Evolutionary conservation across 2,797 vertebrate species (phyloP).

Genomic region (Molothrus aeneus): DNA sequence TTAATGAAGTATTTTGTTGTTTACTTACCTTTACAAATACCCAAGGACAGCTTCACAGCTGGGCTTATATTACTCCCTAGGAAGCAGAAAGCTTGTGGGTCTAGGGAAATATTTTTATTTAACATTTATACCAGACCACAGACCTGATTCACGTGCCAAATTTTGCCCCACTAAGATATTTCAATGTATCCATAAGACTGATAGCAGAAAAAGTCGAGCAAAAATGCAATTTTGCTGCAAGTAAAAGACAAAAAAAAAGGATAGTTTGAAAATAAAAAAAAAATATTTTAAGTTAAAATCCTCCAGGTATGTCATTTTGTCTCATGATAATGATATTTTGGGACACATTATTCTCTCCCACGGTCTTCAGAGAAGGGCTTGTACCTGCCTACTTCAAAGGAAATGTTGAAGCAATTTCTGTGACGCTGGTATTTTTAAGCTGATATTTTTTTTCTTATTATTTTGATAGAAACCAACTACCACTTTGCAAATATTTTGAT

Average conservation of each 20-base stretch:
- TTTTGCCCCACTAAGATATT: not conserved
- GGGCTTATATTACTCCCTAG: not conserved
- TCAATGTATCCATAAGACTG: not conserved
- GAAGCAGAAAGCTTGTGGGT: constrained; percentile 5
- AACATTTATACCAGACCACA: not conserved
- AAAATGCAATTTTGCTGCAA: not conserved
- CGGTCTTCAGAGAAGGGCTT: not conserved
- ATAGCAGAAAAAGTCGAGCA: not conserved
- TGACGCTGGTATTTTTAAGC: not conserved
- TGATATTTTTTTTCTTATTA: not conserved
- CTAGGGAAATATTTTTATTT: constrained; percentile 17
- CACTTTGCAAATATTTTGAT: constrained; percentile 26
- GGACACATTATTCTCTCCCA: constrained; percentile 15
- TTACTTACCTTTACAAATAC: constrained; percentile 54
- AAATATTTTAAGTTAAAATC: not conserved
- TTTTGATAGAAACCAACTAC: not conserved
- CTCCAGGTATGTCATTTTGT: not conserved
- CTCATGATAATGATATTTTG: not conserved
- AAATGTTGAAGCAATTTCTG: constrained; percentile 9
- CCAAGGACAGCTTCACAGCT: constrained; percentile 14
- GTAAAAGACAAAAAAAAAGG: not conserved
- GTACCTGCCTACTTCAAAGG: not conserved
- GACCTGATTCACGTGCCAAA: not conserved
- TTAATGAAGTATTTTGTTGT: constrained; percentile 37
- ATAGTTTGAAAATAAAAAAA: not conserved